Base-by-base conservation (phyloP, 2,113 vertebrate genomes). In the Emydocephalus ijimae region DNA sequence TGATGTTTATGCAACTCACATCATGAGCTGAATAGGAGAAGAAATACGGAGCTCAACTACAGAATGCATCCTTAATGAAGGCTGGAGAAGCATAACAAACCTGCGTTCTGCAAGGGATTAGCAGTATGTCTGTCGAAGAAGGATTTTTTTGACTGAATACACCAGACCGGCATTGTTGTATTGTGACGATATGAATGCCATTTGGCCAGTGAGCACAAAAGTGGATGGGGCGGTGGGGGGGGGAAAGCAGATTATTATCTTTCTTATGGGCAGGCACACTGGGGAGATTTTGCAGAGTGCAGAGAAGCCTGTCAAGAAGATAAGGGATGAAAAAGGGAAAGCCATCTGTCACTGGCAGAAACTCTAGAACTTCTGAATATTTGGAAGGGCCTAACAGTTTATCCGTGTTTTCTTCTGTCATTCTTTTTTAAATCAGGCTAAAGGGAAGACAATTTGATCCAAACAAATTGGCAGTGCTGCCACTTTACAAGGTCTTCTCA, bases 261-360 rank as follows among this genome's bases (percentile, higher is more conserved):
- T 91, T 94, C 90, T 81, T 92, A 91, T 92, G 91, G 91, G 64
- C 92, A 91, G 86, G 90, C 54, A 93, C 88, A 93, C 55, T 56
- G 93, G 96, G 86, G 85, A 96, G 54, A 96, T 91, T 95, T 93
- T 94, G 74, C 61, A 94, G 50, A 95, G 69, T 64, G 24, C 64
- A 94, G 90, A 94, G 95, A 95, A 93, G 0, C 5, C 93, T 97
- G 96, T 97, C 96, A 96, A 94, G 81, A 95, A 95, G 94, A 97
- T 94, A 96, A 97, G 95, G 45, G 34, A 95, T 92, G 92, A 97
- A 93, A 91, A 96, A 96, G 95, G 96, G 96, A 95, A 96, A 96
- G 94, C 96, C 97, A 97, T 97, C 96, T 97, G 97, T 97, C 96
- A 96, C 39, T 94, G 94, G 95, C 96, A 97, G 91, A 91, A 94